Evolutionary conservation across 2,888 invertebrate genomes (phyloP), one percentile per base, ranked within the genome.

Genomic region (Aleiodes testaceus): DNA sequence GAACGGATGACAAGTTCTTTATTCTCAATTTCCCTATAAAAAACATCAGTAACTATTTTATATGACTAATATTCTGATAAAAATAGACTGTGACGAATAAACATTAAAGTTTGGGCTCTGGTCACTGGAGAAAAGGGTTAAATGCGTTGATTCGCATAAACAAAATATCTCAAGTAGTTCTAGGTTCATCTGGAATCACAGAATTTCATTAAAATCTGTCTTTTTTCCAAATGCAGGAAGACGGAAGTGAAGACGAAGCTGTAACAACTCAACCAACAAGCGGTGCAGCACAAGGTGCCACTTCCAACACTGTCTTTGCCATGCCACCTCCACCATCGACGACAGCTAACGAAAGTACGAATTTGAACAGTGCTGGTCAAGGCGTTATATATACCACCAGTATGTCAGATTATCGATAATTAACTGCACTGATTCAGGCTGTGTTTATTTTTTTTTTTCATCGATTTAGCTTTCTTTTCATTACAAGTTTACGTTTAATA

Each of bases 311-410:
- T 61, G 91, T 91, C 55, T 91, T 91, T 81, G 92, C 93, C 67
- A 92, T 92, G 92, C 92, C 91, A 45, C 90, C 90, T 59, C 86
- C 82, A 73, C 86, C 80, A 67, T 88, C 85, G 73, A 80, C 81
- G 12, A 88, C 89, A 53, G 89, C 90, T 72, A 92, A 92, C 65
- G 94, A 94, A 87, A 93, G 90, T 85, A 93, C 93, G 45, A 92
- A 92, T 81, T 90, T 94, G 72, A 87, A 86, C 79, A 85, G 87
- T 66, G 85, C 84, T 30, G 83, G 82, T 61, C 83, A 86, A 30
- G 85, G 83, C 75, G 79, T 83, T 75, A 81, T 82, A 70, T 86
- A 85, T 75, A 86, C 85, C 71, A 80, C 85, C 73, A 85, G 86
- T 86, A 86, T 84, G 80, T 80, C 80, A 76, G 81, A 74, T 74